A percentile compares a stretch with the other conserved stretches of the same genome.
These are phyloP conservation scores for Pegoplata infirma DNA, from an alignment of 2,888 invertebrate genomes.

Conservation along the genomic window DNA sequence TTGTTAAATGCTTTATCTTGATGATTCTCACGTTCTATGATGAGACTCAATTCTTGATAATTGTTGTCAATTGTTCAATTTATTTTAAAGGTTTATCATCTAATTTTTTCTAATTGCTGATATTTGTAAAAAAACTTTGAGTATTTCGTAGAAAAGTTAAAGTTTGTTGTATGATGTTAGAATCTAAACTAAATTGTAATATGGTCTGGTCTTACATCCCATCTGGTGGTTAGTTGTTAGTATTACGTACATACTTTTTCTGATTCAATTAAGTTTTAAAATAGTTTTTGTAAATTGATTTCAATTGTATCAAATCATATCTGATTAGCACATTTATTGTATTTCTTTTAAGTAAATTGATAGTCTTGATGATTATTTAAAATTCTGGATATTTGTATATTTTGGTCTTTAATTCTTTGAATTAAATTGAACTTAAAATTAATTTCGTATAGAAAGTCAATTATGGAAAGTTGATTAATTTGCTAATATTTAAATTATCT, in stretches of 20 bases:
- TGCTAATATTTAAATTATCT: too few relatives aligned
- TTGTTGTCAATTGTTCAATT: too few relatives aligned
- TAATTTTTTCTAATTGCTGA: too few relatives aligned
- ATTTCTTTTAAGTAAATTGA: not conserved
- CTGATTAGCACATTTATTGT: not conserved
- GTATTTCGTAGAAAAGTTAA: not conserved
- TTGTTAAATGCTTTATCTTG: too few relatives aligned
- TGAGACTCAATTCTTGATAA: too few relatives aligned
- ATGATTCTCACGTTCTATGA: too few relatives aligned
- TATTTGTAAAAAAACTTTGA: too few relatives aligned
- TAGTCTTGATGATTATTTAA: not conserved
- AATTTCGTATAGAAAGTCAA: too few relatives aligned
- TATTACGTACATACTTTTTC: too few relatives aligned
- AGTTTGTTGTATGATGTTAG: not conserved
- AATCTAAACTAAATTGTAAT: not conserved
- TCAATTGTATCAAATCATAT: constrained; percentile 49
- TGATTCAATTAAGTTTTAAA: constrained; percentile 7
- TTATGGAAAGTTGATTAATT: too few relatives aligned
- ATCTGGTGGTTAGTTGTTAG: not conserved
- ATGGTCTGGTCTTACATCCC: too few relatives aligned
- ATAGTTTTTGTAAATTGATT: constrained; percentile 51
- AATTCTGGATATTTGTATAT: not conserved
- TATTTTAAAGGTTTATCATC: too few relatives aligned
- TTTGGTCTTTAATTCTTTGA: constrained; percentile 2
- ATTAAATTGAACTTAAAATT: constrained; percentile 22